Conservation (phyloP, 2,888 invertebrate species). For the Sphaerophoria taeniata region DNA sequence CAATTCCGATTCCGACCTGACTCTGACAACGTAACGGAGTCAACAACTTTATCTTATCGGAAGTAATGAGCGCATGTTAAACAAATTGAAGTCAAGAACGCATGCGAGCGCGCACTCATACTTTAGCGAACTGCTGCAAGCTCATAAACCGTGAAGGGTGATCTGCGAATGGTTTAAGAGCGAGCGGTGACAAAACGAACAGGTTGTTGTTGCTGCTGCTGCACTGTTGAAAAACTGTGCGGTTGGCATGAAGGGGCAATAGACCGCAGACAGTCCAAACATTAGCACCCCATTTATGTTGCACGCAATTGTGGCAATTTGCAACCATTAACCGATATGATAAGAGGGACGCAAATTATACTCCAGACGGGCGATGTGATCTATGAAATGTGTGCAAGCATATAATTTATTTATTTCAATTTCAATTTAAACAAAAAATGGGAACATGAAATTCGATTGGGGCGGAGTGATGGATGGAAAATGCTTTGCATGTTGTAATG, state of each 20-base stretch:
- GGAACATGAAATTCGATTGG: constrained; percentile 9
- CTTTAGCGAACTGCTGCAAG: not conserved
- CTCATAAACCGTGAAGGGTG: constrained; percentile 20
- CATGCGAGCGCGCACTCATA: not conserved
- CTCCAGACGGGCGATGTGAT: constrained; percentile 22
- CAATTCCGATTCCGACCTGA: constrained; percentile 1
- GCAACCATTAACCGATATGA: constrained; percentile 53
- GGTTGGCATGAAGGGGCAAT: not conserved
- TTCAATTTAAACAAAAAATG: constrained; percentile 16
- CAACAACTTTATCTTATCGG: constrained; percentile 58
- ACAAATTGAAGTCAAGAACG: constrained; percentile 60
- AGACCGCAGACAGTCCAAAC: constrained; percentile 1
- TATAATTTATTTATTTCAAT: constrained; percentile 30
- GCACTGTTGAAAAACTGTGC: not conserved
- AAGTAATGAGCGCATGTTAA: constrained; percentile 62
- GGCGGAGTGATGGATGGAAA: not conserved
- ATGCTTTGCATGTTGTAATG: not conserved
- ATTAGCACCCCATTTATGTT: constrained; percentile 37
- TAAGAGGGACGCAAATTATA: constrained; percentile 36
- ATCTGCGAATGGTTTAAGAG: not conserved
- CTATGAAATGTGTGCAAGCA: not conserved
- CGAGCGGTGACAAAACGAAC: constrained; percentile 41
- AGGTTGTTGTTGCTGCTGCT: constrained; percentile 37
- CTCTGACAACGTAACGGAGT: not conserved
- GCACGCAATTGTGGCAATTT: constrained; percentile 33